Conservation (phyloP, 2,113 vertebrate species). For the Hyaena hyaena region DNA sequence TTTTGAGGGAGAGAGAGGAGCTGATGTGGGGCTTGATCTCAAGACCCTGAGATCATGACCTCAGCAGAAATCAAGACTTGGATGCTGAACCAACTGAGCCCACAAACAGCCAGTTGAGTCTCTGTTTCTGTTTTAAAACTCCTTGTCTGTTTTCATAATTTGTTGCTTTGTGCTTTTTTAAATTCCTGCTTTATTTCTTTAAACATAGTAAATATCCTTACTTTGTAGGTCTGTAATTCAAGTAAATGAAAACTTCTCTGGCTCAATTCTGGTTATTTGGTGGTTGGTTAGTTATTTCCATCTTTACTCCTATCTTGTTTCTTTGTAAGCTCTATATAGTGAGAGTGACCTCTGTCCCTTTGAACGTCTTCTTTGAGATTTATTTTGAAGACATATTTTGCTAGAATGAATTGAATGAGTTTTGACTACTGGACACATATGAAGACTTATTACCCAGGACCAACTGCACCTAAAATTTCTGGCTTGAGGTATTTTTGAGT, state of each 20-base stretch:
- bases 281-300: not conserved
- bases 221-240: not conserved
- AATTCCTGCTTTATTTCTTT: constrained; percentile 5
- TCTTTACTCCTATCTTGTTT: not conserved
- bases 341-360: not conserved
- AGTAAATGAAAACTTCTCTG: not conserved
- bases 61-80: no score
- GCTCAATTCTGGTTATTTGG: not conserved
- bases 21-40: no score
- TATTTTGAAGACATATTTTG: not conserved
- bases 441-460: not conserved
- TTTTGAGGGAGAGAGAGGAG: no score
- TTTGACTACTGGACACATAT: not conserved
- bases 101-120: no score
- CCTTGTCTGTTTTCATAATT: not conserved
- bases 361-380: not conserved
- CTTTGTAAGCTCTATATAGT: not conserved
- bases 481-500: not conserved
- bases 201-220: not conserved
- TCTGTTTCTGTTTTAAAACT: not conserved
- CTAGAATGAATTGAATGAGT: not conserved
- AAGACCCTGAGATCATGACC: no score
- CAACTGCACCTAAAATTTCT: not conserved
- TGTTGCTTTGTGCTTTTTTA: not conserved
- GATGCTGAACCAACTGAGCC: no score